phyloP scores from a whole-genome alignment of 2,797 vertebrate species.

The Chelon labrosus region DNA sequence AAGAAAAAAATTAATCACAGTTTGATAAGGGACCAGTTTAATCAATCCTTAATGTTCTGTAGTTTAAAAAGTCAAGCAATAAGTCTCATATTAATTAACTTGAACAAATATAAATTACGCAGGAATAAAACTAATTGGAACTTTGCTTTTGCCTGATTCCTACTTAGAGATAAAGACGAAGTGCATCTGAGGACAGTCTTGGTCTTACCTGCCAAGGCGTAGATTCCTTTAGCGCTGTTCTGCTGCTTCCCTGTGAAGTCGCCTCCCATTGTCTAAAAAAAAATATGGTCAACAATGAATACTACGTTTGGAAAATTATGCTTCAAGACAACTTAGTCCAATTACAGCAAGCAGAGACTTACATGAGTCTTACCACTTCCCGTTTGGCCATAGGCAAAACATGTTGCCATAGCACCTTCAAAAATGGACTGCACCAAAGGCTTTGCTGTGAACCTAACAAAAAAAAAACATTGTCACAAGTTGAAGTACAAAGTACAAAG shows the following conservation, averaged over 20 bases:
- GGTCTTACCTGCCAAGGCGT: conserved; percentile 91
- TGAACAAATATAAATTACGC: background rate
- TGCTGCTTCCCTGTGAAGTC: conserved; percentile 92
- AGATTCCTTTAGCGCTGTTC: conserved; percentile 93
- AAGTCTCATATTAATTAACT: background rate
- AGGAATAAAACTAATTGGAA: background rate
- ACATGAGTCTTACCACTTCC: conserved; percentile 99
- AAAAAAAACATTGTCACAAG: background rate
- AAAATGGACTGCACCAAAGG: conserved; percentile 95
- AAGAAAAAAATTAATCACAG: conserved; percentile 69
- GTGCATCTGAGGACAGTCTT: background rate
- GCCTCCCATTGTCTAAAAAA: conserved; percentile 94
- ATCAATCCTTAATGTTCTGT: background rate
- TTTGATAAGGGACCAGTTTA: background rate
- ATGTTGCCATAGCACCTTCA: conserved; percentile 91
- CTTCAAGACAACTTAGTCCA: background rate
- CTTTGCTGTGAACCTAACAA: conserved; percentile 91
- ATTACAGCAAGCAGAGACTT: conserved; percentile 67
- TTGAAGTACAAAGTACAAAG: background rate
- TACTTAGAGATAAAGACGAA: too few relatives aligned
- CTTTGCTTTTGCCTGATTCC: background rate
- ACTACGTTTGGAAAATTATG: background rate
- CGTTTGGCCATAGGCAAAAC: conserved; percentile 98
- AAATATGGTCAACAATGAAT: background rate
- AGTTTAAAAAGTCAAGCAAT: background rate